Percentiles rank a stretch among this genome's conserved stretches.
These are phyloP conservation scores for Acleris holmiana DNA, from an alignment of 2,888 invertebrate genomes.

Conservation along the genomic window DNA sequence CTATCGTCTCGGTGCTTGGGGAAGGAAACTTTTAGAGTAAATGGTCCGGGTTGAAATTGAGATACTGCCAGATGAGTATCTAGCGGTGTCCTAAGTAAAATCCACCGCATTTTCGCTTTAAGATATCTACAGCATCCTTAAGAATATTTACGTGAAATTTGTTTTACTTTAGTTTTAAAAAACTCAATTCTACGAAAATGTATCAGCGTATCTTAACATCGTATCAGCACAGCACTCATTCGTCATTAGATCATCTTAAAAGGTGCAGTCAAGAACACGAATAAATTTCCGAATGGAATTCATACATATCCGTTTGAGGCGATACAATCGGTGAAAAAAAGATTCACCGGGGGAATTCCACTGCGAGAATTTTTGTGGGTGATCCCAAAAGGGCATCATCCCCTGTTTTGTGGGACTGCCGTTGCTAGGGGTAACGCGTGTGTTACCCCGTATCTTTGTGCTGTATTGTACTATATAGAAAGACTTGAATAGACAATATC, in stretches of 20 bases:
- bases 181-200: background rate
- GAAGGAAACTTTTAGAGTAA: conserved; percentile 70
- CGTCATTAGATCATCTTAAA: conserved; percentile 5
- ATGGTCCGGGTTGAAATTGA: conserved; percentile 68
- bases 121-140: conserved; percentile 33
- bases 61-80: conserved; percentile 51
- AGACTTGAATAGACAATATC: conserved; percentile 62
- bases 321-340: conserved; percentile 61
- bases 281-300: conserved; percentile 26
- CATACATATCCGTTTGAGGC: conserved; percentile 46
- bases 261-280: conserved; percentile 14
- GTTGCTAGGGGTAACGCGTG: conserved; percentile 70
- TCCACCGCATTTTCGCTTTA: conserved; percentile 39
- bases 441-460: conserved; percentile 65
- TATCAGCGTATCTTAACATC: background rate
- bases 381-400: conserved; percentile 62
- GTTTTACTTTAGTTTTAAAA: conserved; percentile 1
- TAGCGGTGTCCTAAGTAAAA: conserved; percentile 45
- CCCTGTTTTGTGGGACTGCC: conserved; percentile 59
- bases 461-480: conserved; percentile 56
- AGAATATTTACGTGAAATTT: conserved; percentile 11
- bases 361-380: conserved; percentile 68
- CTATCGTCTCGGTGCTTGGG: conserved; percentile 50
- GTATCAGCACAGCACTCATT: conserved; percentile 2
- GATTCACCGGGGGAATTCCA: conserved; percentile 75